These are phyloP conservation scores for Acrossocheilus wenchowensis DNA, from an alignment of 2,797 vertebrate species.

Conservation along the genomic window DNA sequence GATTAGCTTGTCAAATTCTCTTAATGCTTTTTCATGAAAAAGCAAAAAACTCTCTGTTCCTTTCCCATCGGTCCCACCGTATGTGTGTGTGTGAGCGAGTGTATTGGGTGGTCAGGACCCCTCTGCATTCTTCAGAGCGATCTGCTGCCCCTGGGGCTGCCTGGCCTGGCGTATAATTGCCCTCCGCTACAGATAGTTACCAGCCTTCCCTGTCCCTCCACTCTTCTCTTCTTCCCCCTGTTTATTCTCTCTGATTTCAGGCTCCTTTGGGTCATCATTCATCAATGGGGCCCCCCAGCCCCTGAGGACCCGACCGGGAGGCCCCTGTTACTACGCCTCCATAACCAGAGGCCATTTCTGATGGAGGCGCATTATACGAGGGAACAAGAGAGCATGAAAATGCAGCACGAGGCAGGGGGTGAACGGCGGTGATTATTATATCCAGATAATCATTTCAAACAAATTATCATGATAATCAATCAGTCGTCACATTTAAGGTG, in stretches of 20 bases:
- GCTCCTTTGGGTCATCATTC: conserved; percentile 78
- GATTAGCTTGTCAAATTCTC: conserved; percentile 4
- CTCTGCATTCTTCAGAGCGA: conserved; percentile 56
- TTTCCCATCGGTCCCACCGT: conserved; percentile 32
- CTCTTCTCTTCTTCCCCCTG: conserved; percentile 67
- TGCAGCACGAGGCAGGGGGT: conserved; percentile 63
- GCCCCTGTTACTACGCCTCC: conserved; percentile 68
- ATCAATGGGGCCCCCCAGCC: conserved; percentile 68
- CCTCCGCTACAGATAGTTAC: conserved; percentile 66
- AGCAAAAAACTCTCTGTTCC: background rate
- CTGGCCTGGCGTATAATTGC: conserved; percentile 69
- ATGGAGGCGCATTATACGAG: conserved; percentile 72
- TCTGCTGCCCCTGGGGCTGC: conserved; percentile 66
- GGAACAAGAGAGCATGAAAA: conserved; percentile 38
- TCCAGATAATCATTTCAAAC: conserved; percentile 93
- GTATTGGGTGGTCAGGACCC: conserved; percentile 58
- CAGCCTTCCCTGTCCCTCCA: conserved; percentile 58
- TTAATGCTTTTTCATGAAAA: background rate
- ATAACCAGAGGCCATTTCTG: conserved; percentile 82
- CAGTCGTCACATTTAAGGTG: conserved; percentile 86
- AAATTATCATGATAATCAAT: conserved; percentile 98
- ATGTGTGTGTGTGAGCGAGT: conserved; percentile 40
- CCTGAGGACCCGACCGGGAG: conserved; percentile 64
- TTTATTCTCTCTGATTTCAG: conserved; percentile 81
- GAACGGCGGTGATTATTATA: conserved; percentile 81